These are phyloP conservation scores for Drosophila borborema DNA, from an alignment of 2,888 invertebrate species.

Conservation along the genomic window DNA sequence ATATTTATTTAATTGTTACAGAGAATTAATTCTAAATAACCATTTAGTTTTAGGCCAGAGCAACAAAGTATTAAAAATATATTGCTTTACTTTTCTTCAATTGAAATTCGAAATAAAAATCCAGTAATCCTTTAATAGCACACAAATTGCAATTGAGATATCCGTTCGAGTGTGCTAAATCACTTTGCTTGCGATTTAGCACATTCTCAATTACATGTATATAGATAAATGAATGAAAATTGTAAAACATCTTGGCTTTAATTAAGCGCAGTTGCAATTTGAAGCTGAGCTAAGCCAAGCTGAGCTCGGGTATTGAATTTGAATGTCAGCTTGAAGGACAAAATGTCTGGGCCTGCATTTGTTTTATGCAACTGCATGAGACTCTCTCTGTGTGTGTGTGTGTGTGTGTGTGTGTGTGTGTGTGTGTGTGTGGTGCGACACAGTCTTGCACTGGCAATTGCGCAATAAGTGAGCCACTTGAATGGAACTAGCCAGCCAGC, in stretches of 20 bases:
- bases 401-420: constrained; percentile 13
- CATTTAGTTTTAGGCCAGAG: too few relatives aligned
- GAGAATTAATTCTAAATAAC: too few relatives aligned
- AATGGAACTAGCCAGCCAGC: constrained; percentile 32
- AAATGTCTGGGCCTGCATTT: constrained; percentile 28
- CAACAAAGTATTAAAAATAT: too few relatives aligned
- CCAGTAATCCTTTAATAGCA: neutral
- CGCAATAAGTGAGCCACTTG: constrained; percentile 73
- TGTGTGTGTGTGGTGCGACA: constrained; percentile 15
- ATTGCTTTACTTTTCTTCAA: too few relatives aligned
- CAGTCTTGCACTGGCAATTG: constrained; percentile 58
- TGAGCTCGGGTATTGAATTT: constrained; percentile 36
- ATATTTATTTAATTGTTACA: too few relatives aligned
- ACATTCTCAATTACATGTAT: too few relatives aligned
- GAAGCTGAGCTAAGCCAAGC: constrained; percentile 17
- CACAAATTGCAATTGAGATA: neutral
- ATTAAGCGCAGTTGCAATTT: constrained; percentile 58
- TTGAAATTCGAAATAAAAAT: neutral
- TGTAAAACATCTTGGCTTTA: neutral
- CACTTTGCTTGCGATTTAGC: too few relatives aligned
- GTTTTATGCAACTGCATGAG: constrained; percentile 1
- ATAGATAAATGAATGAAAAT: neutral
- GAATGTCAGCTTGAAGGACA: constrained; percentile 39
- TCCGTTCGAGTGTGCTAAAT: neutral
- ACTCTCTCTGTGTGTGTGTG: neutral